Evolutionary conservation across 2,888 invertebrate genomes (phyloP).

Genomic region (Watsonalla binaria): DNA sequence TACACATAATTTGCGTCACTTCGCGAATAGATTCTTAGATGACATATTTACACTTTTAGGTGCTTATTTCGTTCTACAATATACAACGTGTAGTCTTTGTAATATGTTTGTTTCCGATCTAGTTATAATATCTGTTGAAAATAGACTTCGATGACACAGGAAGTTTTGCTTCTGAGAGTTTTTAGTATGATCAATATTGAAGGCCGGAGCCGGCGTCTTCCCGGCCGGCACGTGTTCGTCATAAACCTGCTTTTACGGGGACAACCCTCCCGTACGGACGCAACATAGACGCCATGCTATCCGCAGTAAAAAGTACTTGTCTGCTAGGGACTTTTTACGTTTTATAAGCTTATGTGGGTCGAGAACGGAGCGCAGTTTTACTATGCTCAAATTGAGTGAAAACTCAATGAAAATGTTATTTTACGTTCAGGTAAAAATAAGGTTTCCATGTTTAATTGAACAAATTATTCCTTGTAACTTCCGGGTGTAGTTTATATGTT

Average conservation of each 20-base stretch:
- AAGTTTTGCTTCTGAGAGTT: constrained; percentile 17
- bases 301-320: constrained; percentile 54
- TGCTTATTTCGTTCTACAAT: no score
- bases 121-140: neutral
- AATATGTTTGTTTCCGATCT: no score
- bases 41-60: no score
- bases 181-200: constrained; percentile 43
- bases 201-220: constrained; percentile 36
- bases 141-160: constrained; percentile 2
- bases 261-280: constrained; percentile 44
- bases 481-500: neutral
- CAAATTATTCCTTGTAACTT: neutral
- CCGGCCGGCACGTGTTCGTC: constrained; percentile 62
- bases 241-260: constrained; percentile 70
- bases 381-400: neutral
- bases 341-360: constrained; percentile 41
- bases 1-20: no score
- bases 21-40: no score
- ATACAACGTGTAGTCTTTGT: no score
- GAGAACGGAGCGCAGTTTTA: neutral
- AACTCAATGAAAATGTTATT: neutral
- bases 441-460: neutral
- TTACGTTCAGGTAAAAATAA: neutral
- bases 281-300: constrained; percentile 34
- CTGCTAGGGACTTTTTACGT: constrained; percentile 46